phyloP scores from a whole-genome alignment of 2,797 vertebrate genomes.

The Phoebastria nigripes region DNA sequence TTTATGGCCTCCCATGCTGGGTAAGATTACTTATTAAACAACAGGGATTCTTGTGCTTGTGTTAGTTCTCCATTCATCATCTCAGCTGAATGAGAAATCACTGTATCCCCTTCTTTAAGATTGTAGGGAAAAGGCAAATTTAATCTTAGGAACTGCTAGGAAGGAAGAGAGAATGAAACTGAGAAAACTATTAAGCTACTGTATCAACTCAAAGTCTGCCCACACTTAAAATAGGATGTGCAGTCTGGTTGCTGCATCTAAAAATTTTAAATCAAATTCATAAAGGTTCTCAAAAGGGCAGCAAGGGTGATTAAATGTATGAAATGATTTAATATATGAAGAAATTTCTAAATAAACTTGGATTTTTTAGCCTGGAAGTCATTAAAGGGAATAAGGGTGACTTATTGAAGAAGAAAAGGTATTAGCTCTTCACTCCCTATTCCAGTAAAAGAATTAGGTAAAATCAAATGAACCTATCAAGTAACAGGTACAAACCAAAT shows the following conservation, averaged over 20 bases:
- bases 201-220: neutral
- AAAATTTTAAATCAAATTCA: neutral
- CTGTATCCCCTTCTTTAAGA: neutral
- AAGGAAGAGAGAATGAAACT: neutral
- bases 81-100: neutral
- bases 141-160: neutral
- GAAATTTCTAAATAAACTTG: neutral
- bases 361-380: neutral
- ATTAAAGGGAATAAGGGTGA: neutral
- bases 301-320: neutral
- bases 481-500: neutral
- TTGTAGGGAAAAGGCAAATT: neutral
- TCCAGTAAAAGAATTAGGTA: neutral
- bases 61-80: neutral
- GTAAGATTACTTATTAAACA: neutral
- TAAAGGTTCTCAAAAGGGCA: neutral
- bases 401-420: neutral
- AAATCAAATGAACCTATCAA: neutral
- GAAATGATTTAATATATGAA: neutral
- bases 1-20: neutral
- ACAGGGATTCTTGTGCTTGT: neutral
- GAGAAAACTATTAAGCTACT: neutral
- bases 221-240: neutral
- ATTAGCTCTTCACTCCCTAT: neutral
- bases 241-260: neutral